Percentiles rank a stretch among this genome's conserved stretches.
Conservation (phyloP, 2,113 vertebrate species). For the Scomber scombrus region DNA sequence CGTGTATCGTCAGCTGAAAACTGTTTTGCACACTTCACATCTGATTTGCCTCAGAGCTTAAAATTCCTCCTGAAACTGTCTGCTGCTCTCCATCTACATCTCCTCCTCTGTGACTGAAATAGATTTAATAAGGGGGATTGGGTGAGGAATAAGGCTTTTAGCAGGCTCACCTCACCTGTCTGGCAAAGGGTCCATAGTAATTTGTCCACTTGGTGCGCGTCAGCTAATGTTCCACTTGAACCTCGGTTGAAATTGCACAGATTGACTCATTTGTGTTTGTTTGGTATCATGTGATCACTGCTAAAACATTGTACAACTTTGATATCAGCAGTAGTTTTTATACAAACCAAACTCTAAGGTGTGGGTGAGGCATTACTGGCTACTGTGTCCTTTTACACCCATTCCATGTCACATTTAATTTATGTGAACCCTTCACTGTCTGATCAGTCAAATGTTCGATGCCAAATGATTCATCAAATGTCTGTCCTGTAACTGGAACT, state of each 20-base stretch:
- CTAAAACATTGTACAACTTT: not conserved
- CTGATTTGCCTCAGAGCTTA: conserved; percentile 50
- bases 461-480: too few relatives aligned
- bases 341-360: not conserved
- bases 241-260: not conserved
- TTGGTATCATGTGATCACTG: not conserved
- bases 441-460: too few relatives aligned
- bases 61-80: conserved; percentile 37
- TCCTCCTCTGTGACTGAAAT: conserved; percentile 36
- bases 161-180: conserved; percentile 7
- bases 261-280: not conserved
- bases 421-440: not conserved
- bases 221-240: not conserved
- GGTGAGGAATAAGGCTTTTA: not conserved
- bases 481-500: not conserved
- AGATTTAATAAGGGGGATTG: conserved; percentile 27
- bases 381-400: not conserved
- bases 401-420: not conserved
- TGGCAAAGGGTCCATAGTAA: conserved; percentile 7
- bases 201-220: not conserved
- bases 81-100: conserved; percentile 31
- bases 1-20: conserved; percentile 17
- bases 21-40: conserved; percentile 38
- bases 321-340: not conserved
- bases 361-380: not conserved